Evolutionary conservation across 2,888 invertebrate genomes (phyloP), one percentile per base, ranked within the genome.

Genomic region (Acleris emargana): DNA sequence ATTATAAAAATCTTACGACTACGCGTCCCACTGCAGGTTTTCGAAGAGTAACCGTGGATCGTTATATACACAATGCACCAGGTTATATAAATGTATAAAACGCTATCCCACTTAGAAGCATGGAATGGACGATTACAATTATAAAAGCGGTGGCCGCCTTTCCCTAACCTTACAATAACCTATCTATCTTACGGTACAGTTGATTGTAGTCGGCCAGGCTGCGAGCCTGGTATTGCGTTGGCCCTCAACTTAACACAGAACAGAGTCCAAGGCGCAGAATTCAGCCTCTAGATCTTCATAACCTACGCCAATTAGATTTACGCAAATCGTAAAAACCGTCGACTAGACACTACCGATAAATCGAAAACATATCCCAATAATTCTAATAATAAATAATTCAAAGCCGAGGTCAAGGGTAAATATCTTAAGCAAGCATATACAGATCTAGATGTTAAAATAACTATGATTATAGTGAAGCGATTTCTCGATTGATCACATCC

Each of bases 291-390:
- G 68, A 68, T 78, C 76, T 78, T 79, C 80, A 45, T 17, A 78
- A 80, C 80, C 80, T 77, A 79, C 80, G 68, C 68, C 69, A 67
- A 69, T 67, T 66, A 72, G 69, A 58, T 72, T 71, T 71, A 74
- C 69, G 72, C 73, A 73, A 80, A 78, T 69, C 78, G 76, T 79
- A 78, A 79, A 80, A 78, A 72, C 80, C 83, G 76, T 84, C 85
- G 90, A 90, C 89, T 90, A 89, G 90, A 88, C 83, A 79, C 87
- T 87, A 86, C 79, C 78, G 82, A 82, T 84, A 84, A 87, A 76
- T 80, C 77, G 71, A 78, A 80, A 80, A 78, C 76, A 76, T 75
- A 77, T 70, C 78, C 54, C 59, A 43, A 64, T 82, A 73, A 78
- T 78, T 78, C 86, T 86, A 86, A 77, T 83, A 84, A 89, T 88